A percentile compares a stretch with the other conserved stretches of the same genome.
phyloP scores from a whole-genome alignment of 2,113 vertebrate genomes.

The Limanda limanda region DNA sequence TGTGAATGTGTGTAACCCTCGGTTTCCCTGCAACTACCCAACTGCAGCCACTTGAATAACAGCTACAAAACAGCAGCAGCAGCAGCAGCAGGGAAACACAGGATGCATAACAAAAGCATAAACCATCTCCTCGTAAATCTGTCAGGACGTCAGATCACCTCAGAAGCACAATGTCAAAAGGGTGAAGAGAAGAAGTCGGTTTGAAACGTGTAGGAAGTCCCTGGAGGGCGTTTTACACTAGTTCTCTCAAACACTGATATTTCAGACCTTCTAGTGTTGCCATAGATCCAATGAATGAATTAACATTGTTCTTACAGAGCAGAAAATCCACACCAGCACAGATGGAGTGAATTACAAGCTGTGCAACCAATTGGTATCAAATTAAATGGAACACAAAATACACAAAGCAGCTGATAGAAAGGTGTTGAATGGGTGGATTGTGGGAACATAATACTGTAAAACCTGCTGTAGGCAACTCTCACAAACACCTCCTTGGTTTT shows the following conservation, averaged over 20 bases:
- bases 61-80: slow-evolving; percentile 40
- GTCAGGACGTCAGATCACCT: slow-evolving; percentile 33
- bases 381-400: slow-evolving; percentile 65
- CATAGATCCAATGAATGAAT: slow-evolving; percentile 36
- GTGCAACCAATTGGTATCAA: slow-evolving; percentile 60
- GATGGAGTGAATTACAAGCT: slow-evolving; percentile 68
- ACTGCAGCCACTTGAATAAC: slow-evolving; percentile 44
- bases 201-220: neutral
- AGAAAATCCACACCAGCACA: slow-evolving; percentile 56
- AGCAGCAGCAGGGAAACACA: slow-evolving; percentile 24
- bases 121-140: slow-evolving; percentile 39
- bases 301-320: slow-evolving; percentile 42
- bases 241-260: slow-evolving; percentile 1
- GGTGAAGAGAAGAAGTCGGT: slow-evolving; percentile 10
- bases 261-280: slow-evolving; percentile 26
- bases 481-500: slow-evolving; percentile 29
- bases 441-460: slow-evolving; percentile 33
- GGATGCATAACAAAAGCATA: slow-evolving; percentile 42
- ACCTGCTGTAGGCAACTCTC: slow-evolving; percentile 34
- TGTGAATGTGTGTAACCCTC: slow-evolving; percentile 22
- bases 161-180: slow-evolving; percentile 6
- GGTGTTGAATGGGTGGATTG: slow-evolving; percentile 41
- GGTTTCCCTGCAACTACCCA: slow-evolving; percentile 32
- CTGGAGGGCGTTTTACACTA: slow-evolving; percentile 10
- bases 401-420: slow-evolving; percentile 38